Base-by-base conservation (phyloP, 2,888 invertebrate genomes). In the Hyalella azteca region DNA sequence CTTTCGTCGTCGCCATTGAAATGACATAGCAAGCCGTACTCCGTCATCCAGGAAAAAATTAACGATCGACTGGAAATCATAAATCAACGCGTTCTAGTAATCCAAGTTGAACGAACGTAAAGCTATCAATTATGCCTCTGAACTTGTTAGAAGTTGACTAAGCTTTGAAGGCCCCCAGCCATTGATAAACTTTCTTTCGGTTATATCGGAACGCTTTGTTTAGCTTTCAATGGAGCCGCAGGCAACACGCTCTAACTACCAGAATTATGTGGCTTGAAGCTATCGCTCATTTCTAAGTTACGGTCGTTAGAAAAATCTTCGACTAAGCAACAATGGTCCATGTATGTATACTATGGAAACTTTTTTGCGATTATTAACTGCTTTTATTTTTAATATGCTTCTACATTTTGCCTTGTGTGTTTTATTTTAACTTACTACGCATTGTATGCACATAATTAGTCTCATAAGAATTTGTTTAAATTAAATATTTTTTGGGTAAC, bases 111-210 rank as follows among this genome's bases (percentile, higher is more conserved):
- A 54, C 54, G 26, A 3, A 22, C 54, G 26, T 54, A 54, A 54
- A 54, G 54, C 54, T 54, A 54, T 54, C 26, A 54, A 54, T 54
- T 54, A 54, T 54, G 54, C 54, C 29, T 19, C 29, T 29, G 22
- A 54, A 54, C 54, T 54, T 54, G 54, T 29, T 54, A 22, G 26
- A 54, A 54, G 54, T 54, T 54, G 54, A 54, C 54, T 54, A 26
- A 54, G 54, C 26, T 54, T 29, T 13, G 54, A 54, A 54, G 54
- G 54, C 54, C 54, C 9, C 66, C 19, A 66, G 39, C 36, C 39
- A 66, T 66, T 66, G 66, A 66, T 66, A 66, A 66, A 66, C 66
- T 66, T n/a, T 66, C 39, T 36, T n/a, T 36, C 36, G 66, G 66
- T 45, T 36, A 66, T 36, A 66, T 66, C 19, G 66, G 36, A 36